Evolutionary conservation across 2,888 invertebrate species (phyloP), one percentile per base, ranked within the genome.

Genomic region (Philonicus albiceps): DNA sequence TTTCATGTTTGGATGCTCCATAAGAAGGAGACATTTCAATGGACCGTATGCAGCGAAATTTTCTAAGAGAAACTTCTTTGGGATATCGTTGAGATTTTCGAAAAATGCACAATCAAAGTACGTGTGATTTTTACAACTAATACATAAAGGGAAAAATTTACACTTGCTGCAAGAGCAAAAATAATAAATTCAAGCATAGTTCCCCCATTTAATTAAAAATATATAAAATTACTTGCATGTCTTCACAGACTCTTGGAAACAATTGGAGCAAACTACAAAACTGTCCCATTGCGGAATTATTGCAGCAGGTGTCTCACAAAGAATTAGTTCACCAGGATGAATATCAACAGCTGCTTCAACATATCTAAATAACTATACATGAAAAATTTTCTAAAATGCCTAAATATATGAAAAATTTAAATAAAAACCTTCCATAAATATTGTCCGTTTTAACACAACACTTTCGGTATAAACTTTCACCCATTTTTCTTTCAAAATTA

Each of bases 231-330:
- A 92, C 92, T 90, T 90, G 90, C 92, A 92, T 88, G 92, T 91
- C 7, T 90, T 89, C 86, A 90, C 90, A 5, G 92, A 92, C 74
- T 90, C 90, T 86, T 90, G 90, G 80, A 90, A 93, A 89, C 95
- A 95, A 89, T 93, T 93, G 88, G 93, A 93, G 89, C 95, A 95
- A 16, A 94, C 91, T 11, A 94, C 92, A 0, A 93, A 91, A 0
- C 93, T 92, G 72, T 94, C 94, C 90, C 93, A 93, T 88, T 92
- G 93, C 0, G 95, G 95, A 0, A 94, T 93, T 80, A 95, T 90
- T 0, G 94, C 91, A 81, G 94, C 91, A 0, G 95, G 94, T 80
- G 91, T 91, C 88, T 95, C 95, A 16, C 93, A 91, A 4, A 95
- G 90, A 73, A 95, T 92, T n/a, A 92, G 92, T 89, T 95, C 94